Evolutionary conservation across 2,797 vertebrate genomes (phyloP).

Genomic region (Echeneis naucrates): DNA sequence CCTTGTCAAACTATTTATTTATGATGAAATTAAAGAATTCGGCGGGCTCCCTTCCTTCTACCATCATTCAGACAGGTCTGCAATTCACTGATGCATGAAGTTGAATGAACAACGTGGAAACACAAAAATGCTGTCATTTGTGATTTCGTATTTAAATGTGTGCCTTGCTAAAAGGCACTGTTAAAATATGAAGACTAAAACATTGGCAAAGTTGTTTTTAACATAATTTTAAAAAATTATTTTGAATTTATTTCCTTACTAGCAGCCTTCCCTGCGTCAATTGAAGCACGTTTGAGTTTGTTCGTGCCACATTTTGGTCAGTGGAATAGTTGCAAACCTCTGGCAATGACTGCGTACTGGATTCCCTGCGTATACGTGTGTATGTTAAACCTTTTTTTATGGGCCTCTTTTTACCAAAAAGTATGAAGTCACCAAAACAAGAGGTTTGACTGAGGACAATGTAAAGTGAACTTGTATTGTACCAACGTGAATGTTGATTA

Average conservation of each 20-base stretch:
- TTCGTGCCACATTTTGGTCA: too few relatives aligned
- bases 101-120: conserved; percentile 41
- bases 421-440: neutral
- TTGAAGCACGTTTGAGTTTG: too few relatives aligned
- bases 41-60: neutral
- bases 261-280: neutral
- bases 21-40: conserved; percentile 31
- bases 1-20: conserved; percentile 29
- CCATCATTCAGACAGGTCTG: conserved; percentile 2
- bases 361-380: too few relatives aligned
- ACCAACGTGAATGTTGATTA: neutral
- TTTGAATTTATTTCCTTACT: too few relatives aligned
- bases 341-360: too few relatives aligned
- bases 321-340: too few relatives aligned
- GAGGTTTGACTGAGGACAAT: neutral
- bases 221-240: too few relatives aligned
- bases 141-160: too few relatives aligned
- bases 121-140: too few relatives aligned
- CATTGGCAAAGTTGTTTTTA: too few relatives aligned
- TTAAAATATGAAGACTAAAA: neutral
- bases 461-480: neutral
- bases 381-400: too few relatives aligned
- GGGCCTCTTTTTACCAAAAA: too few relatives aligned
- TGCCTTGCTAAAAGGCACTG: neutral
- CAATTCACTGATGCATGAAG: conserved; percentile 26